Evolutionary conservation across 2,113 vertebrate species (phyloP).

Genomic region (Lichenostomus cassidix): DNA sequence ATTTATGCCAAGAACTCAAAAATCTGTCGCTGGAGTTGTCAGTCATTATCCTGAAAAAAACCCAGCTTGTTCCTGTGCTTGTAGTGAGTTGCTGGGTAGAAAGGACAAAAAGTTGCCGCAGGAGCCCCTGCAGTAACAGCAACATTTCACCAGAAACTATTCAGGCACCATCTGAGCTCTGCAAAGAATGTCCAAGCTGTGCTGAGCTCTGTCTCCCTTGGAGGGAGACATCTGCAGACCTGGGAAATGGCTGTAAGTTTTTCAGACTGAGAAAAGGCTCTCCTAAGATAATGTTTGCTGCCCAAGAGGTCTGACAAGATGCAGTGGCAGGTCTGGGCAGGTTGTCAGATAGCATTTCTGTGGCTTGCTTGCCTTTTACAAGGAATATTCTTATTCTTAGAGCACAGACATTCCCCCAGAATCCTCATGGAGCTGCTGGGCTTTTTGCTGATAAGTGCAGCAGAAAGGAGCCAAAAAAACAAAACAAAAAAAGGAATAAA

Average conservation of each 20-base stretch:
- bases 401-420: neutral
- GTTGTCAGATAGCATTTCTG: neutral
- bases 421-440: neutral
- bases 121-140: neutral
- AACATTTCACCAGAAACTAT: neutral
- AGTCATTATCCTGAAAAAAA: neutral
- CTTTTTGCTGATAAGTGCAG: neutral
- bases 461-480: neutral
- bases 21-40: neutral
- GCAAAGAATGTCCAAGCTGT: neutral
- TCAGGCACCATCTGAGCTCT: rapidly evolving
- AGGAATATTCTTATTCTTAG: neutral
- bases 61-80: neutral
- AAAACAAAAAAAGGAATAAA: neutral
- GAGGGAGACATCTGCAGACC: neutral
- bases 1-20: neutral
- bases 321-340: neutral
- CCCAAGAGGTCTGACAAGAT: neutral
- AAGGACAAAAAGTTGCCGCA: neutral
- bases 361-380: neutral
- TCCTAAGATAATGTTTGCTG: neutral
- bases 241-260: neutral
- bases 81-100: neutral
- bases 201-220: neutral
- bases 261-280: neutral